phyloP scores from a whole-genome alignment of 2,113 vertebrate species.

The Irena cyanogastra region DNA sequence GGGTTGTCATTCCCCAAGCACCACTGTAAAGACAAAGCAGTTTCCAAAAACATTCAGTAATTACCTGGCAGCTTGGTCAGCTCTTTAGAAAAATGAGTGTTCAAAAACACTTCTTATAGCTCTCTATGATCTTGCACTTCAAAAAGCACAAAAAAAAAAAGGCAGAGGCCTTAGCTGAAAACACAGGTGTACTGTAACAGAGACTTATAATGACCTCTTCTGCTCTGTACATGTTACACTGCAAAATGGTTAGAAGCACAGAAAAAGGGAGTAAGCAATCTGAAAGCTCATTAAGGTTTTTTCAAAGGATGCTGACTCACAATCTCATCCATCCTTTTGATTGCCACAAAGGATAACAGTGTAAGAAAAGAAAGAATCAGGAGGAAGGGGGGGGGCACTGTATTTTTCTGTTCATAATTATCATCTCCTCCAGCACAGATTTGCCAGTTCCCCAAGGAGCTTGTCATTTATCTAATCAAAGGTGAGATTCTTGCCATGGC shows the following conservation, averaged over 20 bases:
- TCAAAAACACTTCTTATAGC: not conserved
- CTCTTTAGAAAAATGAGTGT: not conserved
- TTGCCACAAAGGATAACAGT: not conserved
- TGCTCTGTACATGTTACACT: rapidly evolving
- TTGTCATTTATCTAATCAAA: not conserved
- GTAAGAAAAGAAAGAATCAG: not conserved
- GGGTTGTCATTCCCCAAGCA: not conserved
- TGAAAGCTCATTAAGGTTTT: not conserved
- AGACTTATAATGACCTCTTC: not conserved
- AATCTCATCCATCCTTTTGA: not conserved
- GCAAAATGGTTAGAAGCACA: not conserved
- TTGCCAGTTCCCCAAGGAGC: not conserved
- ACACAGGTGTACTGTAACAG: not conserved
- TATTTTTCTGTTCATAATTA: not conserved
- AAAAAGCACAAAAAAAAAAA: not conserved
- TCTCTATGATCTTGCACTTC: not conserved
- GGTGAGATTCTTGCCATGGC: not conserved
- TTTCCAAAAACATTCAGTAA: not conserved
- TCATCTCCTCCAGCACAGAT: not conserved
- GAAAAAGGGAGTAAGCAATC: not conserved
- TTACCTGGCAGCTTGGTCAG: not conserved
- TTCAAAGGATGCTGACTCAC: not conserved
- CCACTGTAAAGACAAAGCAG: not conserved
- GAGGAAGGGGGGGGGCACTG: rapidly evolving
- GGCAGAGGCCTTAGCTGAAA: not conserved